Base-by-base conservation (phyloP, 2,888 invertebrate genomes). In the Drosophila sordidapex region DNA sequence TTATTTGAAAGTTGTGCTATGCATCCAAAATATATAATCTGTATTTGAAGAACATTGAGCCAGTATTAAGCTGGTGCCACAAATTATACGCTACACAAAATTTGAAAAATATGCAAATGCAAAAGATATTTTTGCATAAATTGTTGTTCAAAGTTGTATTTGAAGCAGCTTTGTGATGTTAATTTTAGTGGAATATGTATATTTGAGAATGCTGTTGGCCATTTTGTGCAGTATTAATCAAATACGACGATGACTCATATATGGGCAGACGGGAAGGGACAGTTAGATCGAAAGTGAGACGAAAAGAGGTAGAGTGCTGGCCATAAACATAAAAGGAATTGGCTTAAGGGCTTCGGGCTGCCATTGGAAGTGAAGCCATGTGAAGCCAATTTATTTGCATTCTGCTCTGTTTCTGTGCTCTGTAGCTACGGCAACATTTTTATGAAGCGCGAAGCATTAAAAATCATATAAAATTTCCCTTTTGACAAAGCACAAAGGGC, bases 381-480 rank as follows among this genome's bases (percentile, higher is more conserved):
- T 78, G 70, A 72, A 78, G 74, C 69, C 81, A 81, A 87, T 81
- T 83, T 74, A 82, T 82, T 77, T 70, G 71, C 71, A 82, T 82
- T 80, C 75, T 62, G 13, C 38, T 56, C 75, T 62, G 13, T 56
- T 56, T 56, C 29, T 31, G 29, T 53, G 27, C 25, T 68, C 65
- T 78, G 72, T 76, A 69, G 61, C 54, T 62, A 60, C 51, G 76
- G 78, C 70, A 65, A 87, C 76, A 74, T 70, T 84, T 86, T 89
- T 78, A 84, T 82, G 85, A 89, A 84, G 85, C 85, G 90, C 88
- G 85, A 87, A 89, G 74, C 87, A 85, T 85, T 87, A 82, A 82
- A 84, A 87, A 80, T 80, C 80, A 78, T 80, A 80, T 80, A 84
- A 89, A 87, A 76, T 84, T 74, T 73, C 74, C 79, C 79, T 77